phyloP scores from a whole-genome alignment of 2,113 vertebrate species.

The Apus apus region DNA sequence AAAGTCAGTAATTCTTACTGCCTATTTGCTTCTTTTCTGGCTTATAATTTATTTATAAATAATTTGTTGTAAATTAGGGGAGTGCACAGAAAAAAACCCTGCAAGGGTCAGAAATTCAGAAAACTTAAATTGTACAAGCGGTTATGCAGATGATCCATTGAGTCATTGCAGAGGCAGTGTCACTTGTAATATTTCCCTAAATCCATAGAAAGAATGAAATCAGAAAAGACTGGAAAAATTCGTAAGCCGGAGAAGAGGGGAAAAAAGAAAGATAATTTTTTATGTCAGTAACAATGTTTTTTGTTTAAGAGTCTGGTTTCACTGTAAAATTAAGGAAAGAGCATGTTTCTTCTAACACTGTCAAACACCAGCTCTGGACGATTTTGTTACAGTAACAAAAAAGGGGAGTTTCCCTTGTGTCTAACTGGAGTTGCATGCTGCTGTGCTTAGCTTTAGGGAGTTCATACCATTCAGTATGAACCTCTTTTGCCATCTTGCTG shows the following conservation, averaged over 20 bases:
- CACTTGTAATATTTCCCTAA: background rate
- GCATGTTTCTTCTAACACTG: background rate
- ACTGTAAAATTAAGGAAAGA: background rate
- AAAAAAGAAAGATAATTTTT: background rate
- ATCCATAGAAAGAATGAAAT: background rate
- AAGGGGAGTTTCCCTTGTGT: background rate
- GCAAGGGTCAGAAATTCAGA: background rate
- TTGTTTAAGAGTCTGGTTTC: background rate
- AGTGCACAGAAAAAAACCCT: background rate
- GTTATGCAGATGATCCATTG: background rate
- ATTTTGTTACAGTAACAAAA: background rate
- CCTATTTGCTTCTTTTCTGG: background rate
- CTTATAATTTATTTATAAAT: background rate
- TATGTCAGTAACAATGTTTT: background rate
- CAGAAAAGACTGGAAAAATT: background rate
- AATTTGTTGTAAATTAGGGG: background rate
- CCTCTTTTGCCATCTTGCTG: slow-evolving; percentile 32
- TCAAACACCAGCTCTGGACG: background rate
- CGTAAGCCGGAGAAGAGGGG: accelerated
- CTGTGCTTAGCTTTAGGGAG: background rate
- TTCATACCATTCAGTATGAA: background rate
- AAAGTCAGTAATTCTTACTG: background rate
- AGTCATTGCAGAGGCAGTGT: background rate
- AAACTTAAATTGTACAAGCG: background rate
- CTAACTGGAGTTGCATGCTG: background rate